Evolutionary conservation across 2,797 vertebrate genomes (phyloP), one percentile per base, ranked within the genome.

Genomic region (Orestias chungarensis): DNA sequence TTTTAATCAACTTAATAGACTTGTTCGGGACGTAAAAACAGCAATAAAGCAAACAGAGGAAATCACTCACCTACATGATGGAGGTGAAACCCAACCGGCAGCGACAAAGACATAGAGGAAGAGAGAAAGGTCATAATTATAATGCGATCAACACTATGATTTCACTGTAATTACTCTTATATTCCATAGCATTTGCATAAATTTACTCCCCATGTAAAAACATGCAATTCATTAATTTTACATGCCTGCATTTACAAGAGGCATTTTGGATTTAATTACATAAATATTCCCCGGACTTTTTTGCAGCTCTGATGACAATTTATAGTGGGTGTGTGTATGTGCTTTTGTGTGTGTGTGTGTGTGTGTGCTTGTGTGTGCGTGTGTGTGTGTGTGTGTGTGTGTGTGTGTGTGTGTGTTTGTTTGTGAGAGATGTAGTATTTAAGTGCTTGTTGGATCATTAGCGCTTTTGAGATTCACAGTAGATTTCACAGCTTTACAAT

Each of bases 391-490:
- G 42, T 40, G 40, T 67, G 68, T 66, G 46, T 38, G 35, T 57
- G 71, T 25, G 55, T 59, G 67, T 66, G 70, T 23, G 33, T 71
- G 68, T 49, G 44, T 69, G 70, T 23, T 59, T 23, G n/a, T n/a
- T n/a, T n/a, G n/a, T n/a, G 77, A n/a, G 70, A 62, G 71, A 85
- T 64, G 81, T 82, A 78, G 66, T 76, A 75, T 86, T 86, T 81
- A 90, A 90, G 84, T 84, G 85, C 75, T 75, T 84, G 87, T 87
- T 83, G 89, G 85, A 87, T 92, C 85, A 92, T 92, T 91, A 91
- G 86, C 74, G 84, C 88, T 86, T 88, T 84, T 83, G 81, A 89
- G 87, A 89, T 85, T 89, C 89, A 88, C 89, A 85, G 89, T 89
- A 88, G 86, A 88, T 90, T 88, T 91, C 84, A 86, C 86, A 89